These are phyloP conservation scores for Diplolepis rosae DNA, from an alignment of 2,888 invertebrate genomes.

Conservation along the genomic window DNA sequence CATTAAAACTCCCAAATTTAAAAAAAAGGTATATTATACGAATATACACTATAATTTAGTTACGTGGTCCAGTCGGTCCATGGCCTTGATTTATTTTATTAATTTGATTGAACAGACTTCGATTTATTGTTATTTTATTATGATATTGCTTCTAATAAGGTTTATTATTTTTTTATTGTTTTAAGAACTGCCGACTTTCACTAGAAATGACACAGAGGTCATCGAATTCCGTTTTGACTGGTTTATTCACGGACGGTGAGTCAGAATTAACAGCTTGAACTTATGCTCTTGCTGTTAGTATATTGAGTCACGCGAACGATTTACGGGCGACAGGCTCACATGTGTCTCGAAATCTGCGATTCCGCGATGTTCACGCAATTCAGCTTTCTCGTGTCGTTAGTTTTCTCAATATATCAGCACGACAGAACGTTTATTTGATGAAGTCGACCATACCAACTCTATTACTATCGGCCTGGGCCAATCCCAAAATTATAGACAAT, in stretches of 20 bases:
- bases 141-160: too few species aligned
- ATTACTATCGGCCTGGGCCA: neutral
- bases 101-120: too few species aligned
- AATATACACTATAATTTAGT: too few species aligned
- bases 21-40: too few species aligned
- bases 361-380: neutral
- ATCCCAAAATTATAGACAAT: neutral
- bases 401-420: neutral
- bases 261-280: slow-evolving; percentile 9
- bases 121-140: too few species aligned
- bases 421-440: neutral
- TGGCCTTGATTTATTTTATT: too few species aligned
- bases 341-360: neutral
- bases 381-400: neutral
- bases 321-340: slow-evolving; percentile 6
- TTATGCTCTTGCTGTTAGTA: neutral
- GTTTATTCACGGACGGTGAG: slow-evolving; percentile 5
- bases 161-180: too few species aligned
- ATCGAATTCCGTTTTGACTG: slow-evolving; percentile 1
- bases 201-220: neutral
- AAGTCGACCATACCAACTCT: neutral
- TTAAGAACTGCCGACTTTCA: neutral
- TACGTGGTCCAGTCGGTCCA: too few species aligned
- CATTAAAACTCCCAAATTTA: too few species aligned
- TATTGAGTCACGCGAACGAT: slow-evolving; percentile 19